Conservation (phyloP, 2,888 invertebrate genomes). For the Cantharis nigra region DNA sequence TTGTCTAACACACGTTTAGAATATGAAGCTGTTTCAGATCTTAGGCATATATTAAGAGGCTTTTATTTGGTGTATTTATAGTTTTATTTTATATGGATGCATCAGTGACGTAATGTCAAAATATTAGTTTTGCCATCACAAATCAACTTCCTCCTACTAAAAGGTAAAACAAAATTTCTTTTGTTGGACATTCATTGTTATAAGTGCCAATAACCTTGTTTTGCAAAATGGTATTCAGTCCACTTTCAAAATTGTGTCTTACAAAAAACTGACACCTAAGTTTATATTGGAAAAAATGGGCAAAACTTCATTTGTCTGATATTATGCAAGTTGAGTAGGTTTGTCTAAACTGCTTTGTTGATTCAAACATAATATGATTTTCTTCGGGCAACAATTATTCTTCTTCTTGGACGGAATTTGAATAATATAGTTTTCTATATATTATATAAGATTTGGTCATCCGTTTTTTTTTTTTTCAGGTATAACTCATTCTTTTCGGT, state of each 20-base stretch:
- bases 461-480: neutral
- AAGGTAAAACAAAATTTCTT: neutral
- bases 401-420: too few relatives aligned
- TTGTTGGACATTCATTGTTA: neutral
- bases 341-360: neutral
- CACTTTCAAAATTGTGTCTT: neutral
- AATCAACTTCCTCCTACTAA: neutral
- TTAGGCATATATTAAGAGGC: neutral
- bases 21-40: neutral
- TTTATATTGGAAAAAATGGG: neutral
- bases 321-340: neutral
- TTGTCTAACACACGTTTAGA: slow-evolving; percentile 16
- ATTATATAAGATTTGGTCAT: neutral
- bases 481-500: neutral
- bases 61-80: neutral
- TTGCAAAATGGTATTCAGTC: neutral
- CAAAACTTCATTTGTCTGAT: neutral
- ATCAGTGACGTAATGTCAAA: slow-evolving; percentile 30
- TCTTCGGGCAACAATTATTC: too few relatives aligned
- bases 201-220: neutral
- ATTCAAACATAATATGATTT: too few relatives aligned
- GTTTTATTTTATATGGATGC: slow-evolving; percentile 25
- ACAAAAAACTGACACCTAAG: neutral
- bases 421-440: too few relatives aligned
- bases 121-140: slow-evolving; percentile 7